Evolutionary conservation across 2,797 vertebrate genomes (phyloP).

Genomic region (Sebastes alutus): DNA sequence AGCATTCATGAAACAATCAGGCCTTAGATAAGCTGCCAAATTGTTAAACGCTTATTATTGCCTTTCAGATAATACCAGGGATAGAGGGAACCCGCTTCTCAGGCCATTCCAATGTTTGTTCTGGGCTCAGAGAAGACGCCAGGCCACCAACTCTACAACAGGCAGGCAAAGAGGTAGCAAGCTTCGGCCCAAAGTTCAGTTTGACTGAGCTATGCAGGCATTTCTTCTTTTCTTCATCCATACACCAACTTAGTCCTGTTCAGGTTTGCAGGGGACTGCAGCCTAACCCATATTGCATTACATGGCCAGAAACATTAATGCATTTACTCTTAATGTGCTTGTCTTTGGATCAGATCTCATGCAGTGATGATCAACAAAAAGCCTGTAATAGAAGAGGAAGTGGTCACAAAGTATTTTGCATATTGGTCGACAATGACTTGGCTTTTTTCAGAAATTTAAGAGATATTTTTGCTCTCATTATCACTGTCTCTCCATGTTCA

Average conservation of each 20-base stretch:
- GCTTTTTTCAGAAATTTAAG: not conserved
- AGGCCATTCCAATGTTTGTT: constrained; percentile 73
- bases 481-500: not conserved
- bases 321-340: not conserved
- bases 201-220: not conserved
- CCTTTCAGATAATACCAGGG: constrained; percentile 74
- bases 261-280: not conserved
- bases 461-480: not conserved
- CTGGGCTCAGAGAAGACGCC: constrained; percentile 53
- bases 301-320: not conserved
- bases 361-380: not conserved
- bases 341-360: not conserved
- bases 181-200: not conserved
- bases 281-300: not conserved
- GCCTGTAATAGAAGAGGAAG: too few species aligned
- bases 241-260: not conserved
- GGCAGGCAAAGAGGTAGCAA: constrained; percentile 65
- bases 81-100: constrained; percentile 49
- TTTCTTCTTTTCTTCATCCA: not conserved
- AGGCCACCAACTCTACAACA: constrained; percentile 38
- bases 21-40: constrained; percentile 62
- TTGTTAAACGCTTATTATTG: constrained; percentile 64
- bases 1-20: constrained; percentile 57
- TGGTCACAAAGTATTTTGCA: not conserved
- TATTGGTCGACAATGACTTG: not conserved